Conservation (phyloP, 64 coral and sea anemone species). For the Dendronephthya gigantea region DNA sequence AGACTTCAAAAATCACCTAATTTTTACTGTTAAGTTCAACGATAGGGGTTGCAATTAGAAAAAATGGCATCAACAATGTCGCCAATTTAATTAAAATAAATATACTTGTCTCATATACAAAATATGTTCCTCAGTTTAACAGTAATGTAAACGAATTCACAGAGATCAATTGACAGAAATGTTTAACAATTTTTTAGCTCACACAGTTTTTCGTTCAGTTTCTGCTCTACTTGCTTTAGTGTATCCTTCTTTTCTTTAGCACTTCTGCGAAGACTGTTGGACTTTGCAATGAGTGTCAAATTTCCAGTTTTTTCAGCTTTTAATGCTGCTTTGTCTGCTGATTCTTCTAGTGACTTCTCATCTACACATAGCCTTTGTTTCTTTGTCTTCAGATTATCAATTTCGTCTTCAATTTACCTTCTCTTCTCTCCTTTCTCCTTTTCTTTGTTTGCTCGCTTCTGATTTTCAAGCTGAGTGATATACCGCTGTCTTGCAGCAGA, state of each 20-base stretch:
- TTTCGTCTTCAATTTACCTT: conserved; percentile 14
- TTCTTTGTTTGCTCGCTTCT: conserved; percentile 5
- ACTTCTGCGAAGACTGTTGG: neutral
- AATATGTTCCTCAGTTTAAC: too few species aligned
- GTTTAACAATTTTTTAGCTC: too few species aligned
- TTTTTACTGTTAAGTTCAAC: neutral
- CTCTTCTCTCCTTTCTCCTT: conserved; percentile 16
- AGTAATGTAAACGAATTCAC: too few species aligned
- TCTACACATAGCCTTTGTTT: conserved; percentile 15
- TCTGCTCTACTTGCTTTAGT: too few species aligned
- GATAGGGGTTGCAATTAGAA: too few species aligned
- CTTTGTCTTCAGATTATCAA: conserved; percentile 27
- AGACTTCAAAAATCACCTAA: neutral
- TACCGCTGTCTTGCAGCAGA: conserved; percentile 15
- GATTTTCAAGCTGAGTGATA: conserved; percentile 17
- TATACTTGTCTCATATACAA: too few species aligned
- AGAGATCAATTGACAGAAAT: too few species aligned
- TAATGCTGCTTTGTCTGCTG: neutral
- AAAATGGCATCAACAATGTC: too few species aligned
- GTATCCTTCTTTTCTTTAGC: neutral
- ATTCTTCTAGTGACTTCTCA: neutral
- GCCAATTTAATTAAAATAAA: too few species aligned
- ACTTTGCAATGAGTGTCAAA: neutral
- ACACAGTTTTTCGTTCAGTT: too few species aligned
- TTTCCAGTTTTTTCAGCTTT: conserved; percentile 9